A percentile compares a stretch with the other conserved stretches of the same genome.
phyloP scores from a whole-genome alignment of 2,888 invertebrate species.

The Auanema freiburgensis region DNA sequence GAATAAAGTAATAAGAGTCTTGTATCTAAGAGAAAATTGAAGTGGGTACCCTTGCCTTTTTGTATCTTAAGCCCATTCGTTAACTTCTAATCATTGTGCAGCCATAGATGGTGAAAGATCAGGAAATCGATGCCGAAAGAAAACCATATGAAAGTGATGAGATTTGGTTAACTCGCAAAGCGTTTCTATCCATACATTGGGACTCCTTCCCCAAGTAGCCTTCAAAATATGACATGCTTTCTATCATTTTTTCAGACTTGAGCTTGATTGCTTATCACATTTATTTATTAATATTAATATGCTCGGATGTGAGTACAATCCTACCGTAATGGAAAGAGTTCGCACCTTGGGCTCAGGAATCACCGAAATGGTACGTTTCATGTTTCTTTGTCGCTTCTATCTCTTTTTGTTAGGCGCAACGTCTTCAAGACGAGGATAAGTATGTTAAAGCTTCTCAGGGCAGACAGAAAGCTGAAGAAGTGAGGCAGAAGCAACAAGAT shows the following conservation, averaged over 20 bases:
- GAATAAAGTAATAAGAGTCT: neutral
- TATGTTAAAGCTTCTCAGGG: constrained; percentile 18
- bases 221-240: neutral
- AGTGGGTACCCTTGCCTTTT: neutral
- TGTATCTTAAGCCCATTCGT: neutral
- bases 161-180: constrained; percentile 35
- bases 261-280: constrained; percentile 41
- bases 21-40: neutral
- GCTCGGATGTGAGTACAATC: constrained; percentile 40
- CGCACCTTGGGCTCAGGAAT: constrained; percentile 35
- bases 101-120: constrained; percentile 6
- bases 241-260: constrained; percentile 27
- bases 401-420: neutral
- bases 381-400: no score
- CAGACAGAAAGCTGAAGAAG: constrained; percentile 14
- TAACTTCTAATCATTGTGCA: neutral
- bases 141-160: constrained; percentile 40
- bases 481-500: constrained; percentile 9
- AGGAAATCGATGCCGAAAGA: constrained; percentile 30
- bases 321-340: constrained; percentile 34
- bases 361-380: constrained; percentile 21
- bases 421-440: constrained; percentile 11
- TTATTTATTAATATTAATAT: constrained; percentile 42
- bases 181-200: constrained; percentile 40
- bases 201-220: constrained; percentile 34